Percentiles rank a stretch among this genome's conserved stretches.
Conservation (phyloP, 2,113 vertebrate genomes). For the Erpornis zantholeuca region DNA sequence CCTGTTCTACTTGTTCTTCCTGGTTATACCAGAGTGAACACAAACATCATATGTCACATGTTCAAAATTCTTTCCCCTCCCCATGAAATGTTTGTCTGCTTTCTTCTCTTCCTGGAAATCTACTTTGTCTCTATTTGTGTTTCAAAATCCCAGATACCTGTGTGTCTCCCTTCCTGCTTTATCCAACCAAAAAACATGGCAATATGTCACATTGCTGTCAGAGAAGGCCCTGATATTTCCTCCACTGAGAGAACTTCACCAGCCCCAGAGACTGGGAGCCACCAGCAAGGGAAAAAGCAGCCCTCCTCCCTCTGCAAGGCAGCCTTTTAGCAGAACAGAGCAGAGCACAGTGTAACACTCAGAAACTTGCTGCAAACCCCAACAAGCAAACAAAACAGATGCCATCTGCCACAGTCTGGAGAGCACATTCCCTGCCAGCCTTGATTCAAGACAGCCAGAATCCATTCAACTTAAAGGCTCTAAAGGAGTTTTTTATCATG, state of each 20-base stretch:
- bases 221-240: background rate
- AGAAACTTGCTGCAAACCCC: background rate
- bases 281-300: background rate
- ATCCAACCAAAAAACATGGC: background rate
- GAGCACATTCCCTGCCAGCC: background rate
- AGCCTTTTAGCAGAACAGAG: background rate
- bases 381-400: slow-evolving; percentile 22
- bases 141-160: background rate
- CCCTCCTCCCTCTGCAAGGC: background rate
- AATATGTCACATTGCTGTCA: background rate
- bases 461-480: background rate
- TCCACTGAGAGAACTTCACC: background rate
- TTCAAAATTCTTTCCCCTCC: background rate
- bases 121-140: background rate
- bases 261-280: background rate
- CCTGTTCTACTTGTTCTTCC: background rate
- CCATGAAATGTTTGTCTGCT: background rate
- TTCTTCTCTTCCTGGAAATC: background rate
- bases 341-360: background rate
- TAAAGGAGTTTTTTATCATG: background rate
- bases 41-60: fast-evolving
- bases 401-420: slow-evolving; percentile 42
- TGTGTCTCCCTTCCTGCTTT: background rate
- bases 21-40: background rate
- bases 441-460: slow-evolving; percentile 13